Conservation (phyloP, 2,888 invertebrate species). For the Epirrita christyi region DNA sequence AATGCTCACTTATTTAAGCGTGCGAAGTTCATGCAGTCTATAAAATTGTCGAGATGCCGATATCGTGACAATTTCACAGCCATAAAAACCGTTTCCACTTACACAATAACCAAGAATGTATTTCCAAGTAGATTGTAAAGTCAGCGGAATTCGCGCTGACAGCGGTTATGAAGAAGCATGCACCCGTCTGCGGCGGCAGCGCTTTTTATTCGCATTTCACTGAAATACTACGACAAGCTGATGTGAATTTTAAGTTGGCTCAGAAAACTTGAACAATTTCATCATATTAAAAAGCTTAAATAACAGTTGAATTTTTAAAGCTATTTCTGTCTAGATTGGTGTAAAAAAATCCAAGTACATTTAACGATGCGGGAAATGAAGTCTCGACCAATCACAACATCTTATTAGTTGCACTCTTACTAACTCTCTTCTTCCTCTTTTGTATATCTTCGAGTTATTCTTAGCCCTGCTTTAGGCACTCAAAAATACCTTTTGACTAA, state of each 20-base stretch:
- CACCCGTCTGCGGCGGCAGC: slow-evolving; percentile 42
- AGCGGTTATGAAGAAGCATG: slow-evolving; percentile 38
- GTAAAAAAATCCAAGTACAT: too few species aligned
- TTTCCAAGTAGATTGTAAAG: slow-evolving; percentile 43
- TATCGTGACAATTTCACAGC: neutral
- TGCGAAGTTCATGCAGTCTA: too few species aligned
- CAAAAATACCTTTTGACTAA: too few species aligned
- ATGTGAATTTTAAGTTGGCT: slow-evolving; percentile 35
- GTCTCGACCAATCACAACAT: too few species aligned
- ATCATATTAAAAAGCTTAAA: slow-evolving; percentile 18
- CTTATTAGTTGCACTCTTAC: too few species aligned
- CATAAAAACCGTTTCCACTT: slow-evolving; percentile 16
- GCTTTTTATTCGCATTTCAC: slow-evolving; percentile 32
- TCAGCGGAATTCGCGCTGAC: slow-evolving; percentile 41
- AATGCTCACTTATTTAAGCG: too few species aligned
- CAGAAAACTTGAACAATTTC: slow-evolving; percentile 33
- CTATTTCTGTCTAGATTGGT: neutral
- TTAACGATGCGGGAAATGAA: too few species aligned
- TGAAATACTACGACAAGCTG: slow-evolving; percentile 32
- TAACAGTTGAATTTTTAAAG: too few species aligned
- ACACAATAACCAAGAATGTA: slow-evolving; percentile 24
- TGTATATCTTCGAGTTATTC: too few species aligned
- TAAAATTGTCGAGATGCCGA: too few species aligned
- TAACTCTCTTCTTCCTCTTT: too few species aligned
- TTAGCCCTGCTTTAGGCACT: too few species aligned